Percentiles rank a stretch among this genome's conserved stretches.
These are phyloP conservation scores for Scrobipalpa costella DNA, from an alignment of 2,888 invertebrate genomes.

Conservation along the genomic window DNA sequence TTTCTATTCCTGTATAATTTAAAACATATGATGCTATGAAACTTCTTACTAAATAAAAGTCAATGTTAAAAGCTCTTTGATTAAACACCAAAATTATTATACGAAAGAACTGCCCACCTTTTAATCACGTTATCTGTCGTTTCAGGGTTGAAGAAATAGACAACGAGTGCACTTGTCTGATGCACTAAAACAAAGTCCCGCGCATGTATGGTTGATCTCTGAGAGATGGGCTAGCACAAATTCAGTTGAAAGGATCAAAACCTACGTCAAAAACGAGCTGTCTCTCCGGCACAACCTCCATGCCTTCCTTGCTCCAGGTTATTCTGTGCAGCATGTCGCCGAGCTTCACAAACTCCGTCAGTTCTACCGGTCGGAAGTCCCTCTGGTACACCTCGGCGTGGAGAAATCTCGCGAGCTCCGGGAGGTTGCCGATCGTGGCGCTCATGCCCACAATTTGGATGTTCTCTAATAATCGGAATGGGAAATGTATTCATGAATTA, in stretches of 20 bases:
- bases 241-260: no score
- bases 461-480: conserved; percentile 44
- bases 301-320: conserved; percentile 50
- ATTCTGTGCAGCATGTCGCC: conserved; percentile 73
- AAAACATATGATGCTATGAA: background rate
- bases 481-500: background rate
- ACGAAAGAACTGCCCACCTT: no score
- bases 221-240: no score
- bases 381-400: conserved; percentile 90
- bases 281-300: conserved; percentile 57
- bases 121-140: no score
- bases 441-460: conserved; percentile 98
- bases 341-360: conserved; percentile 91
- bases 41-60: background rate
- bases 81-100: no score
- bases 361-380: conserved; percentile 93
- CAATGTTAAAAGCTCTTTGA: no score
- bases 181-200: no score
- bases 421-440: conserved; percentile 96
- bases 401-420: conserved; percentile 90
- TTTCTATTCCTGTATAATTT: background rate
- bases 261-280: conserved; percentile 61
- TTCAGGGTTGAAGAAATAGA: no score
- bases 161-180: no score
- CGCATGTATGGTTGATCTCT: no score